Conservation (phyloP, 2,888 invertebrate genomes). For the Pristionchus japonicus region DNA sequence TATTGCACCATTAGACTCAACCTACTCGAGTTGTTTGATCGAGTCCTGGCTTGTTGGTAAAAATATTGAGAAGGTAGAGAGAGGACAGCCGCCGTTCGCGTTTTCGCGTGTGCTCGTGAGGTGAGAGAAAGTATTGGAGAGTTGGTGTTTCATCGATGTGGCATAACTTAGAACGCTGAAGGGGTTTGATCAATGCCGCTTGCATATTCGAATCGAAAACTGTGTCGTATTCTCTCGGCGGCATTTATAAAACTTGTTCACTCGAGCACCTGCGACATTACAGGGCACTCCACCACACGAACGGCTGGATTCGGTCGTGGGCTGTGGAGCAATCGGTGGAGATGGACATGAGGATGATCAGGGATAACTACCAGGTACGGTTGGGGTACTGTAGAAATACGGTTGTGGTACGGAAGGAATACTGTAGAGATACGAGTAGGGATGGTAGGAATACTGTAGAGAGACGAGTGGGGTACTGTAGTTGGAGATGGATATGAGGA, state of each 20-base stretch:
- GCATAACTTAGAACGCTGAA: neutral
- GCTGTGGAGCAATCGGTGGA: slow-evolving; percentile 56
- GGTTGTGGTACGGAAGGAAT: too few relatives aligned
- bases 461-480: slow-evolving; percentile 56
- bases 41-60: too few relatives aligned
- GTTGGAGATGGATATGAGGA: slow-evolving; percentile 46
- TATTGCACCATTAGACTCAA: too few relatives aligned
- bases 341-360: slow-evolving; percentile 47
- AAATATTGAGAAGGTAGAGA: neutral
- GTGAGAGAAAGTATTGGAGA: neutral
- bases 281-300: slow-evolving; percentile 59
- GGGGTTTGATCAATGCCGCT: too few relatives aligned
- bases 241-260: too few relatives aligned
- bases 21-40: too few relatives aligned
- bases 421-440: neutral
- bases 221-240: too few relatives aligned
- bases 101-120: slow-evolving; percentile 51
- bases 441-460: neutral
- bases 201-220: too few relatives aligned
- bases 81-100: neutral
- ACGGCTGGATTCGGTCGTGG: slow-evolving; percentile 68
- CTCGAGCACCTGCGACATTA: too few relatives aligned
- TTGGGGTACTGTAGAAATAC: neutral
- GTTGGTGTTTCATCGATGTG: neutral
- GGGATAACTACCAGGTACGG: slow-evolving; percentile 47